Conservation (phyloP, 2,888 invertebrate species). For the Ellobium chinense region DNA sequence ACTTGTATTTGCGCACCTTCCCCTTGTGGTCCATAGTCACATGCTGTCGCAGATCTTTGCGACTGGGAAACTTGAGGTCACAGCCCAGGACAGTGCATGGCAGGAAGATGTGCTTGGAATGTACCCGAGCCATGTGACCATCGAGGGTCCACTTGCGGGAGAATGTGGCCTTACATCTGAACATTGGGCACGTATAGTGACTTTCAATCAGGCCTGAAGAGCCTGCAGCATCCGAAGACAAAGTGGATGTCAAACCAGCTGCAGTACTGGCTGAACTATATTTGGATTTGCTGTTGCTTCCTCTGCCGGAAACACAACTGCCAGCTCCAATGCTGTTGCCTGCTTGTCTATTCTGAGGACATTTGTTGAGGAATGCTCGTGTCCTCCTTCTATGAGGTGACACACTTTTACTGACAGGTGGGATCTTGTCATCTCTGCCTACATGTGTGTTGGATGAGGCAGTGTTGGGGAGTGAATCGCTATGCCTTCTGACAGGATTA, state of each 20-base stretch:
- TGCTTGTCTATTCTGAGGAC: neutral
- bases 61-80: neutral
- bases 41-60: constrained; percentile 29
- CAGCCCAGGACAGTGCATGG: constrained; percentile 15
- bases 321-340: neutral
- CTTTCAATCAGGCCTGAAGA: neutral
- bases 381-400: neutral
- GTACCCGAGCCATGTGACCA: neutral
- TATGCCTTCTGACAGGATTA: neutral
- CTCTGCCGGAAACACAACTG: neutral
- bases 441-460: neutral
- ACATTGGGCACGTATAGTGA: neutral
- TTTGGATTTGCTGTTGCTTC: no score
- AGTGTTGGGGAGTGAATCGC: neutral
- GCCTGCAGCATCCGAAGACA: neutral
- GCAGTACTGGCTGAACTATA: neutral
- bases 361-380: no score
- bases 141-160: constrained; percentile 30
- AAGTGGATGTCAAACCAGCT: neutral
- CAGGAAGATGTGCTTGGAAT: neutral
- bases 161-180: constrained; percentile 3
- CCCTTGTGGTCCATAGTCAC: constrained; percentile 30
- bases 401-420: neutral
- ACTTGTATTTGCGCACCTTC: constrained; percentile 30
- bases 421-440: neutral